Percentiles rank a stretch among this genome's conserved stretches.
Conservation (phyloP, 2,113 vertebrate species). For the Megatriorchis doriae region DNA sequence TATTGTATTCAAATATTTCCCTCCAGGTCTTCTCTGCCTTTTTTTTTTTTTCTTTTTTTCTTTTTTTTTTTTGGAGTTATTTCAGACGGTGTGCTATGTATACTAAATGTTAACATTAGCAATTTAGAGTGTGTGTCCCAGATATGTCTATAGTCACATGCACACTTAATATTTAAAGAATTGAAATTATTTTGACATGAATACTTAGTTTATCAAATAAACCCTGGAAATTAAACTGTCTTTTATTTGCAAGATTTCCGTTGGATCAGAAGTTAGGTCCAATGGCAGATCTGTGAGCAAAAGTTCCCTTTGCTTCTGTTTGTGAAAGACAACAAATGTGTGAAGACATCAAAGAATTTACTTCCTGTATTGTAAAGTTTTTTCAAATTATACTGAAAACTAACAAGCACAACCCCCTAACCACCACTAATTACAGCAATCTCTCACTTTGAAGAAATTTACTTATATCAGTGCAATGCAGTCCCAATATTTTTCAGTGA, state of each 20-base stretch:
- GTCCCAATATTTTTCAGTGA: neutral
- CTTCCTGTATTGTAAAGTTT: neutral
- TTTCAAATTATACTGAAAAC: neutral
- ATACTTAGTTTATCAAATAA: neutral
- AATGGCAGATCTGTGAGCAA: neutral
- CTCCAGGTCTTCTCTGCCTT: fast-evolving
- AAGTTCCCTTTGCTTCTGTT: neutral
- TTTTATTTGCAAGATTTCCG: neutral
- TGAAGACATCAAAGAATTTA: neutral
- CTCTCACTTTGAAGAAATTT: neutral
- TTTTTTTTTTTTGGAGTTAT: neutral
- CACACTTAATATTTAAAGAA: neutral
- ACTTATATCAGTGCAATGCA: neutral
- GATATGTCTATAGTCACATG: neutral
- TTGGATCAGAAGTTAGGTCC: neutral
- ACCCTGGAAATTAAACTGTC: neutral
- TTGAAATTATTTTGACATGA: neutral
- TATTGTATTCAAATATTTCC: neutral
- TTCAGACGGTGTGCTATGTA: neutral
- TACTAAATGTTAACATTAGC: neutral
- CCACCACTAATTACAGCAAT: neutral
- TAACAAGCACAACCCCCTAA: neutral
- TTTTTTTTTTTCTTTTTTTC: neutral
- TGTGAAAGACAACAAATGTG: neutral
- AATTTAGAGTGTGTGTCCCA: neutral